Evolutionary conservation across 2,113 vertebrate species (phyloP).

Genomic region (Melanerpes formicivorus): DNA sequence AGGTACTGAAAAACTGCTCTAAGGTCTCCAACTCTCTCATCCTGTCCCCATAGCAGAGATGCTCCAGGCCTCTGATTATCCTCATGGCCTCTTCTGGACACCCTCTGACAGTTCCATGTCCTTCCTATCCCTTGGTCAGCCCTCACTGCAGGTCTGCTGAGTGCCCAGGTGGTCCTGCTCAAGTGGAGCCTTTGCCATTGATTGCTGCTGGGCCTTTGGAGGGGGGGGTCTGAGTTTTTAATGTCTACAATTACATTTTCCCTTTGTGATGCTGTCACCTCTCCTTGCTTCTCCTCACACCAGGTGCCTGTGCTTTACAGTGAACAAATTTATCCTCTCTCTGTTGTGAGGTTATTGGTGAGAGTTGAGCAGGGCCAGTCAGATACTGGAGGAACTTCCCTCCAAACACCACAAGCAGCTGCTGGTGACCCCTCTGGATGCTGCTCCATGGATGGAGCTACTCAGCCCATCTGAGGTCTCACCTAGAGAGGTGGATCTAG

Average conservation of each 20-base stretch:
- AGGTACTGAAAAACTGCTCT: too few species aligned
- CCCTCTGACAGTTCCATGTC: too few species aligned
- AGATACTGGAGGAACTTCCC: background rate
- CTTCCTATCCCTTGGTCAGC: background rate
- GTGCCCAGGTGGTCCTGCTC: background rate
- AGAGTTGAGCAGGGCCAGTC: background rate
- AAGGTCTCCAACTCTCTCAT: too few species aligned
- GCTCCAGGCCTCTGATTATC: too few species aligned
- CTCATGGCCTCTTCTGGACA: too few species aligned
- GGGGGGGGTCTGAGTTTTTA: too few species aligned
- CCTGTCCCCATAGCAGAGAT: too few species aligned
- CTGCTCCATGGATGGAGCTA: background rate
- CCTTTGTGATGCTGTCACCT: background rate
- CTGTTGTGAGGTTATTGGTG: background rate
- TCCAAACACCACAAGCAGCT: background rate
- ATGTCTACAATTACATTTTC: background rate
- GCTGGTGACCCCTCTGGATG: background rate
- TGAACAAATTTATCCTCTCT: background rate
- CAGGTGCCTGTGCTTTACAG: background rate
- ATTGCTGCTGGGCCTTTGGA: background rate
- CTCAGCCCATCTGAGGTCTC: background rate
- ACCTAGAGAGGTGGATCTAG: background rate
- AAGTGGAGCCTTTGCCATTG: background rate
- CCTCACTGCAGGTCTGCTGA: background rate
- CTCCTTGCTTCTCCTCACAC: fast-evolving